Evolutionary conservation across 2,888 invertebrate species (phyloP), one percentile per base, ranked within the genome.

Genomic region (Limenitis camilla): DNA sequence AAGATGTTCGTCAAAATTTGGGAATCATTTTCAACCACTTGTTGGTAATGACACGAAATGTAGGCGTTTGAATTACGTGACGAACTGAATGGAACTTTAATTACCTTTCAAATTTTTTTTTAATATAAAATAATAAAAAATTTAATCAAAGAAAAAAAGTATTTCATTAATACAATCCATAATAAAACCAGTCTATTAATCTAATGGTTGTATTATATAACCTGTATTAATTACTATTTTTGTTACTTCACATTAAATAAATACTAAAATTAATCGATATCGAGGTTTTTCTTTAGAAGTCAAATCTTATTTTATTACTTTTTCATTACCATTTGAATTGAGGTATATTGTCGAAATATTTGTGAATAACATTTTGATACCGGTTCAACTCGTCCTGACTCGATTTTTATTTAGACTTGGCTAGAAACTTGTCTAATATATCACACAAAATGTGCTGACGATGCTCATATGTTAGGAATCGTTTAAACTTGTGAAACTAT

Each of bases 321-420:
- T 47, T 40, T 50, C 46, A 50, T 53, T 56, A 32, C 31, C 19
- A 50, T 50, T 53, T 40, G 7, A 53, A 53, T 50, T 50, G 47
- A 44, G 56, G 54, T 47, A 60, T 54, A 60, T 53, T 58, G 59
- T 48, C 46, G 57, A 59, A 61, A 56, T 64, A 61, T 63, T 62
- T 74, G 70, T 71, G 69, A 69, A 67, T 76, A 82, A 80, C 77
- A 78, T 81, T 81, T 80, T 75, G 68, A 66, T 81, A 79, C 82
- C 81, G 80, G 82, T 84, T 84, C 77, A 66, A 62, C 67, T 66
- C 65, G 64, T 66, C 66, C 69, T 68, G 69, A 69, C 65, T 66
- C 68, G 69, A 66, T 65, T 65, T 68, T 68, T 72, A 71, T 64
- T 64, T 65, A 67, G 71, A 65, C 68, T 70, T 68, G 67, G 53